phyloP scores from a whole-genome alignment of 2,113 vertebrate genomes.

The Bungarus multicinctus region DNA sequence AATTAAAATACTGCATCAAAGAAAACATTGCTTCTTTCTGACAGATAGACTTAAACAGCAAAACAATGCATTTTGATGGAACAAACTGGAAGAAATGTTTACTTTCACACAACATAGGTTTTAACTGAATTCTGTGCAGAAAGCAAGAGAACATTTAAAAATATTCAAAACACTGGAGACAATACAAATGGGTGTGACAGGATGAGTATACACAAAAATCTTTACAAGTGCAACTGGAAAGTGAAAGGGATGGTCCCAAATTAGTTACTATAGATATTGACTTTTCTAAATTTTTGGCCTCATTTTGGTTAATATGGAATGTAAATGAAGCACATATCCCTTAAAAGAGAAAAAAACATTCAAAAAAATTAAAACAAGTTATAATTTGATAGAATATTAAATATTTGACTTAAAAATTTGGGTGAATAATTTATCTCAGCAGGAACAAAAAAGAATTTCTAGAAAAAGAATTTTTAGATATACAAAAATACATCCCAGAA shows the following conservation, averaged over 20 bases:
- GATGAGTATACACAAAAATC: neutral
- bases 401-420: neutral
- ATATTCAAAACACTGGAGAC: neutral
- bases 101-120: neutral
- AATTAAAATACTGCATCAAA: neutral
- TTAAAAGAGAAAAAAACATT: neutral
- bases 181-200: neutral
- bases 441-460: neutral
- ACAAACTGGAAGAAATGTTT: neutral
- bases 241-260: neutral
- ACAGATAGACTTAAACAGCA: neutral
- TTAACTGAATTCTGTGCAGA: neutral
- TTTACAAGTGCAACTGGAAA: neutral
- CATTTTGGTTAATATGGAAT: neutral
- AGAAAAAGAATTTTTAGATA: neutral
- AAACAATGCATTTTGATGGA: neutral
- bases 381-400: neutral
- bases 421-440: neutral
- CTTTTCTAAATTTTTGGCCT: neutral
- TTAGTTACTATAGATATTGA: neutral
- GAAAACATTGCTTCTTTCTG: neutral
- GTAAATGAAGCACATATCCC: neutral
- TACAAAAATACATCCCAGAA: neutral
- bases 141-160: neutral
- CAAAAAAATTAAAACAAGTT: neutral